Evolutionary conservation across 2,113 vertebrate genomes (phyloP), one percentile per base, ranked within the genome.

Genomic region (Anarhynchus alexandrinus): DNA sequence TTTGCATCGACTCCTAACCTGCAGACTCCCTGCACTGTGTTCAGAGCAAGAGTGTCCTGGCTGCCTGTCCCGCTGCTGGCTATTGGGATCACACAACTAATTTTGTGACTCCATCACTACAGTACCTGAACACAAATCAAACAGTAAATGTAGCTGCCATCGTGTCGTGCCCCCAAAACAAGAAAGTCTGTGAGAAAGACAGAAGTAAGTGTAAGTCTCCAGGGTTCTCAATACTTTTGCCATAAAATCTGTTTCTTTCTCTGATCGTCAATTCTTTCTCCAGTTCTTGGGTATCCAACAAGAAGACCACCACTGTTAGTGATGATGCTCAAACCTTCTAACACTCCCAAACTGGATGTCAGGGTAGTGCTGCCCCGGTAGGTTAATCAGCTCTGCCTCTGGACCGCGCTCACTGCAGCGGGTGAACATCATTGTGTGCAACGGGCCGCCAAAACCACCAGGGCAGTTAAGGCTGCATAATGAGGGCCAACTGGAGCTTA

Each of bases 281-380:
- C 51, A 43, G 3, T 5, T 36, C 25, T 38, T 1, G 13, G 42
- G 15, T 11, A 47, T 6, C 49, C 79, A 22, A 26, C 34, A 15
- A 54, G 55, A 57, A 22, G 47, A 26, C 54, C 8, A 52, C 5
- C 16, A 13, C 38, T 3, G 22, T 2, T 4, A 45, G 51, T 6
- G 27, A n/a, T 2, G 73, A 29, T 40, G 27, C 27, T n/a, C n/a
- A 22, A 3, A 23, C 7, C 23, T 51, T 38, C 55, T 6, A 32
- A 5, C 3, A 2, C 36, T 69, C n/a, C 54, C 76, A 32, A 29
- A 34, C 10, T 0, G 17, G 62, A 7, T 0, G 0, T 9, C 72
- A 59, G 47, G 34, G 42, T 22, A 51, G 23, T 0, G 3, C 76
- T 23, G 57, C 43, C 59, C 32, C 15, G 3, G 36, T 3, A 9